phyloP scores from a whole-genome alignment of 2,113 vertebrate genomes.

The Aegypius monachus region DNA sequence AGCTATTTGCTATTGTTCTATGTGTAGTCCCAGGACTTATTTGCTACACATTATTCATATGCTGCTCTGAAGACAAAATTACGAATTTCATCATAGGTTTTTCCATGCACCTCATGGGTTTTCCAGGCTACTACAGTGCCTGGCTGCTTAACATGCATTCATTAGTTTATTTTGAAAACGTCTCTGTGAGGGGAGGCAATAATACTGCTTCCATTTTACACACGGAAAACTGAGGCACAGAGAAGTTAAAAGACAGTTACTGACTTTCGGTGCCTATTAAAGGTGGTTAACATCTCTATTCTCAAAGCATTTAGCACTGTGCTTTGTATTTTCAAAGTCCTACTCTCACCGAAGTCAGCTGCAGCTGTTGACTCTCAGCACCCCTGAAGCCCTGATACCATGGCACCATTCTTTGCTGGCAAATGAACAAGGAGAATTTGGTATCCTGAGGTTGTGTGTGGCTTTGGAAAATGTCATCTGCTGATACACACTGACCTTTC shows the following conservation, averaged over 20 bases:
- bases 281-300: not conserved
- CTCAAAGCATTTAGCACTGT: not conserved
- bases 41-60: constrained; percentile 7
- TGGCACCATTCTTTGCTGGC: not conserved
- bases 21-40: not conserved
- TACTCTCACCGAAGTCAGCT: not conserved
- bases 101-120: constrained; percentile 2
- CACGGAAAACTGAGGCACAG: not conserved
- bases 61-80: constrained; percentile 12
- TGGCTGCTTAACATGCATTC: constrained; percentile 1
- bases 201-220: not conserved
- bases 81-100: not conserved
- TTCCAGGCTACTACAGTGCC: not conserved
- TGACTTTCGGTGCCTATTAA: not conserved
- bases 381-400: not conserved
- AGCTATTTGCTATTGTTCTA: not conserved
- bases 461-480: not conserved
- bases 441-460: fast-evolving
- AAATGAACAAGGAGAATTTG: not conserved
- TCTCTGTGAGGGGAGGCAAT: not conserved
- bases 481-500: not conserved
- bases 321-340: not conserved
- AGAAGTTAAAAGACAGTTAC: not conserved
- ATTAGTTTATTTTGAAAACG: constrained; percentile 27
- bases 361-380: not conserved